phyloP scores from a whole-genome alignment of 37 sponge, comb jelly and placozoan species.

The Beroe ovata region DNA sequence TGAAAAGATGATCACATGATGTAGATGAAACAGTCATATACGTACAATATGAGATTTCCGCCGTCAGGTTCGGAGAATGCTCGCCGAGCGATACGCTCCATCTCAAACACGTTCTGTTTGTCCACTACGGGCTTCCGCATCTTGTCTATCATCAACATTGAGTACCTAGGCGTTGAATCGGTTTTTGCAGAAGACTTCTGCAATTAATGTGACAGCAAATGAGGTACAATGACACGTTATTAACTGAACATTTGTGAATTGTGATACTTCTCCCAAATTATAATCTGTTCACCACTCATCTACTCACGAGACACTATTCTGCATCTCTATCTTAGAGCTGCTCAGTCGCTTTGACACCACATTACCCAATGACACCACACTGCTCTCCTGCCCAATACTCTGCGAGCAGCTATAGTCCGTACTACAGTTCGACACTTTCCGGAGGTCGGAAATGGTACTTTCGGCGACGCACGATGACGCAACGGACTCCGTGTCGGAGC shows the following conservation, averaged over 20 bases:
- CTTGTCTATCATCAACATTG: slow-evolving; percentile 41
- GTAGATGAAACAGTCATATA: neutral
- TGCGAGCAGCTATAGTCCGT: neutral
- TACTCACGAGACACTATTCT: neutral
- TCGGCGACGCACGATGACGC: neutral
- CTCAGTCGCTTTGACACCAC: neutral
- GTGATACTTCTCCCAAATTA: no score
- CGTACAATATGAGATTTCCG: slow-evolving; percentile 34
- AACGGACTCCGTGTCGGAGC: neutral
- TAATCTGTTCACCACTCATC: no score
- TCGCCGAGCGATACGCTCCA: slow-evolving; percentile 28
- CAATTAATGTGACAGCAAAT: no score
- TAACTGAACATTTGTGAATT: no score
- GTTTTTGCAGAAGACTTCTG: no score
- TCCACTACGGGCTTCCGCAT: neutral
- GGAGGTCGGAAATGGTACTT: neutral
- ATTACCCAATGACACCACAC: neutral
- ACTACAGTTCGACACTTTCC: neutral
- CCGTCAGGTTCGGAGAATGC: slow-evolving; percentile 48
- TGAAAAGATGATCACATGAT: neutral
- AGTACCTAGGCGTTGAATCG: neutral
- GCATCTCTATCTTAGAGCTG: neutral
- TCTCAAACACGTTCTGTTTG: slow-evolving; percentile 10
- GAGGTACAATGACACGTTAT: no score
- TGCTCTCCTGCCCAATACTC: neutral